A percentile compares a stretch with the other conserved stretches of the same genome.
phyloP scores from a whole-genome alignment of 2,888 invertebrate species.

The Monochamus alternatus region DNA sequence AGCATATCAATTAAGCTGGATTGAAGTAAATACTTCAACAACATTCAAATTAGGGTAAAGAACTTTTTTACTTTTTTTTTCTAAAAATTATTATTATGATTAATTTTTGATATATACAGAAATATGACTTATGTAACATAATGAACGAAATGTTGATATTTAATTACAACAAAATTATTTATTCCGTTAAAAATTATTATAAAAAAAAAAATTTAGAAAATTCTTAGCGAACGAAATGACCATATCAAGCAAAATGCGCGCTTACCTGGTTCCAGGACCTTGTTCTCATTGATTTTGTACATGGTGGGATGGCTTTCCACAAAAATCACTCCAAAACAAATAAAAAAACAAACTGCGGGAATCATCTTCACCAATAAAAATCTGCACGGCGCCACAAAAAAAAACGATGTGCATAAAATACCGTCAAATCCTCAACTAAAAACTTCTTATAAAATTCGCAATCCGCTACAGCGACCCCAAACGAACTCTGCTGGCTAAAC shows the following conservation, averaged over 20 bases:
- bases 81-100: too few species aligned
- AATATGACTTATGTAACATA: too few species aligned
- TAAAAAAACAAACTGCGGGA: slow-evolving; percentile 35
- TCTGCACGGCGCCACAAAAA: slow-evolving; percentile 24
- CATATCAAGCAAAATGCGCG: slow-evolving; percentile 26
- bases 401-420: slow-evolving; percentile 42
- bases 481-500: not conserved
- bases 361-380: slow-evolving; percentile 28
- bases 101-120: too few species aligned
- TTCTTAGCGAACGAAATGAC: not conserved
- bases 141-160: too few species aligned
- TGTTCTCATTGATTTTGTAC: slow-evolving; percentile 72
- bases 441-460: slow-evolving; percentile 46
- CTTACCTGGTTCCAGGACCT: slow-evolving; percentile 73
- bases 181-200: too few species aligned
- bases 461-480: slow-evolving; percentile 35
- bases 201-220: too few species aligned
- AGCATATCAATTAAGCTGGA: too few species aligned
- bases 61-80: too few species aligned
- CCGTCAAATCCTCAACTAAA: slow-evolving; percentile 45
- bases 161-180: too few species aligned
- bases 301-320: slow-evolving; percentile 67
- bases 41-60: too few species aligned
- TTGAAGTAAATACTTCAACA: too few species aligned
- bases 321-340: slow-evolving; percentile 41